Evolutionary conservation across 2,113 vertebrate species (phyloP).

Genomic region (Dinomys branickii): DNA sequence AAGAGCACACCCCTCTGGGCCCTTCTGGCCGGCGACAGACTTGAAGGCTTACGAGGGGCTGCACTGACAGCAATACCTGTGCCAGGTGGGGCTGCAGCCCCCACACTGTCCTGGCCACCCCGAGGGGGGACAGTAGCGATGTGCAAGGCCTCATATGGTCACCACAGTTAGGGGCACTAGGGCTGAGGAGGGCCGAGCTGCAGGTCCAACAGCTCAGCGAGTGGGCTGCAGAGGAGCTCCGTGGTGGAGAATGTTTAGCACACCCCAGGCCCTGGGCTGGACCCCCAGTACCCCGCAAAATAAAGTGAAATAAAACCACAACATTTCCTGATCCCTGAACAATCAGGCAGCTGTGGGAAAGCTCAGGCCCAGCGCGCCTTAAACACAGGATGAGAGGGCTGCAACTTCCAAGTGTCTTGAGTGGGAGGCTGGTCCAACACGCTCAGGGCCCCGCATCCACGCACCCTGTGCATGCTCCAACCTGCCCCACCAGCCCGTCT

Average conservation of each 20-base stretch:
- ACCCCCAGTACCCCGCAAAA: not conserved
- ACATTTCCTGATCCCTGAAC: not conserved
- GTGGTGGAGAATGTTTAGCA: not conserved
- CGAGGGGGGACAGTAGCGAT: not conserved
- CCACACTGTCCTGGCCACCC: not conserved
- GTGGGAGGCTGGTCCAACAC: not conserved
- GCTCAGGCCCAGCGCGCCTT: not conserved
- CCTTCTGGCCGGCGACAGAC: too few relatives aligned
- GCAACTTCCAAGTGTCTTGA: not conserved
- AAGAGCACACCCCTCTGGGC: not conserved
- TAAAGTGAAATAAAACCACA: not conserved
- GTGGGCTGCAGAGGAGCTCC: not conserved
- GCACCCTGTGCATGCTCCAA: not conserved
- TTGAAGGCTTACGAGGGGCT: not conserved
- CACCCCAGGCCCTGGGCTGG: not conserved
- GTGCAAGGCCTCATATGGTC: not conserved
- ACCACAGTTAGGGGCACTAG: not conserved
- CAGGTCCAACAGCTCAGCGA: not conserved
- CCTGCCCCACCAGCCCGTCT: not conserved
- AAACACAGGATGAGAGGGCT: not conserved
- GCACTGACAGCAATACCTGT: not conserved
- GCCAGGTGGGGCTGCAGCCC: not conserved
- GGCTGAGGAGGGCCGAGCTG: not conserved
- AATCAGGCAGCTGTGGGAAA: not conserved
- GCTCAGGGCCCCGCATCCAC: not conserved